These are phyloP conservation scores for Coccyzus lansbergi DNA, from an alignment of 2,797 vertebrate species.

Conservation along the genomic window DNA sequence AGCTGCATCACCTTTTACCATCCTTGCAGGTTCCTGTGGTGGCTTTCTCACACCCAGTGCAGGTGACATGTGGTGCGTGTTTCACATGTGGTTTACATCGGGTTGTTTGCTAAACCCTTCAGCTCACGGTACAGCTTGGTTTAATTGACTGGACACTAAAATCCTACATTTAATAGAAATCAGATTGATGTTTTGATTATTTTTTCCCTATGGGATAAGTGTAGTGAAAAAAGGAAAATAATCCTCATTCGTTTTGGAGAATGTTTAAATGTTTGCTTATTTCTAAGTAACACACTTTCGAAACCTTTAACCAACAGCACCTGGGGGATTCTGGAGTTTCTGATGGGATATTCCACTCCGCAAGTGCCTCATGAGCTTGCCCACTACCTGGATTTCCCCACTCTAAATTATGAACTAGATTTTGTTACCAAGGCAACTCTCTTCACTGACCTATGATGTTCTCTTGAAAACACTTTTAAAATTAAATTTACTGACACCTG, in stretches of 20 bases:
- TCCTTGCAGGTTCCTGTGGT: background rate
- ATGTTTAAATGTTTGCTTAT: background rate
- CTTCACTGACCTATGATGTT: slow-evolving; percentile 24
- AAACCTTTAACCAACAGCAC: background rate
- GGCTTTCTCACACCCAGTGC: background rate
- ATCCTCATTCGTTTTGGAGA: background rate
- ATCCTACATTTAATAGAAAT: background rate
- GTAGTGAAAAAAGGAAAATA: background rate
- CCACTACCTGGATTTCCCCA: background rate
- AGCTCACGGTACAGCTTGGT: background rate
- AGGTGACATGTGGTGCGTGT: accelerated
- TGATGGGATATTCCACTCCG: background rate
- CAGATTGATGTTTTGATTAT: accelerated
- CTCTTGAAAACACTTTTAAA: slow-evolving; percentile 36
- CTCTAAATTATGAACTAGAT: background rate
- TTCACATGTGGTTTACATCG: background rate
- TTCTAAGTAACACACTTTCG: background rate
- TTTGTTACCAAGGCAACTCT: slow-evolving; percentile 59
- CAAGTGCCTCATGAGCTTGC: background rate
- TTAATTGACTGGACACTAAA: background rate
- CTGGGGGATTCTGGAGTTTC: background rate
- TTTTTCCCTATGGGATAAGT: background rate
- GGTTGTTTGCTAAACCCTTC: background rate
- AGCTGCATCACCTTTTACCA: background rate
- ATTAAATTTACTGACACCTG: slow-evolving; percentile 41